phyloP scores from a whole-genome alignment of 2,113 vertebrate genomes.

The Myrmecophaga tridactyla region DNA sequence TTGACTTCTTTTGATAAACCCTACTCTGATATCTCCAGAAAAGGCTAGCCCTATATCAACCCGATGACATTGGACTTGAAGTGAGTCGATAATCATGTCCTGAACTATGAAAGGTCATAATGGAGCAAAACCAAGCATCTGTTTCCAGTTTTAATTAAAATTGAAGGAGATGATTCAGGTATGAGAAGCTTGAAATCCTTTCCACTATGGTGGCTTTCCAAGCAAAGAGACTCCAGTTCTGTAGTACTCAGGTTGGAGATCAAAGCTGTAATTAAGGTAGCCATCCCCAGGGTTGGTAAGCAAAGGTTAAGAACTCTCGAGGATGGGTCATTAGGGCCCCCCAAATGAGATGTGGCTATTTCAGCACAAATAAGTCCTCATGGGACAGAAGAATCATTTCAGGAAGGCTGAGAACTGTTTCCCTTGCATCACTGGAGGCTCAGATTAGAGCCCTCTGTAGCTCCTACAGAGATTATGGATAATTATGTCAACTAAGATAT shows the following conservation, averaged over 20 bases:
- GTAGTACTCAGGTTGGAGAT: neutral
- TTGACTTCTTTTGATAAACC: neutral
- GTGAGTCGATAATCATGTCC: neutral
- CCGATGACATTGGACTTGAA: neutral
- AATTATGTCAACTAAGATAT: neutral
- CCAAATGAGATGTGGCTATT: neutral
- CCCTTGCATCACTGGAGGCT: neutral
- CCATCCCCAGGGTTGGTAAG: neutral
- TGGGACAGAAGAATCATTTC: neutral
- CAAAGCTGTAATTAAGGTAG: neutral
- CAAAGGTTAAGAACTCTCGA: neutral
- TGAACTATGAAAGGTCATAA: neutral
- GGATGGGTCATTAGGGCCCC: neutral
- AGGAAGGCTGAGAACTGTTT: neutral
- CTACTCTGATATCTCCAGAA: neutral
- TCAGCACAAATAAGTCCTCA: neutral
- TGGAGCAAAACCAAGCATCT: neutral
- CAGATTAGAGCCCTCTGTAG: neutral
- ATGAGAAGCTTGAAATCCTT: neutral
- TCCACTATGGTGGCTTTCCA: neutral
- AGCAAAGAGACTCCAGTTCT: neutral
- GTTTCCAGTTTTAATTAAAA: neutral
- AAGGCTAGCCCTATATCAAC: neutral
- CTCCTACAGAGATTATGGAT: neutral
- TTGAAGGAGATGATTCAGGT: neutral